Conservation (phyloP, 2,113 vertebrate species). For the Perca schrenkii region DNA sequence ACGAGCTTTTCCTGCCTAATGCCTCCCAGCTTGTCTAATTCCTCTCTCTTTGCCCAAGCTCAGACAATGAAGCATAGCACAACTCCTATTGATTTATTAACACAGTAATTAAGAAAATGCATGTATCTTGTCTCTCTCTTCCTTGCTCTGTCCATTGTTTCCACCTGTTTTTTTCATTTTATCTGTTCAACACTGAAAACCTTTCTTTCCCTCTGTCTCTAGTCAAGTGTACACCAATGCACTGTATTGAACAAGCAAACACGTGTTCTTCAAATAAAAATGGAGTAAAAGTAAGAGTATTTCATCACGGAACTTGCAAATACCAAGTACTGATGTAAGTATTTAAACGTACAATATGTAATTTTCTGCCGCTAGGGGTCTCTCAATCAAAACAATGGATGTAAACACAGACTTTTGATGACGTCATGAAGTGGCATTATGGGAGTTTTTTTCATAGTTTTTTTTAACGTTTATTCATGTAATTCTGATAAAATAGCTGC, state of each 20-base stretch:
- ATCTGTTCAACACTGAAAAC: background rate
- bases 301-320: background rate
- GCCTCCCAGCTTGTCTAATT: background rate
- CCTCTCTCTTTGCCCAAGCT: conserved; percentile 15
- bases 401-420: too few species aligned
- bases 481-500: too few species aligned
- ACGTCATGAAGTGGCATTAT: too few species aligned
- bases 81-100: conserved; percentile 68
- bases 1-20: background rate
- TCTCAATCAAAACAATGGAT: too few species aligned
- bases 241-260: background rate
- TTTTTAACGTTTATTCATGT: too few species aligned
- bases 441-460: too few species aligned
- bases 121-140: conserved; percentile 14
- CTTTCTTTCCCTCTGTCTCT: background rate
- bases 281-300: background rate
- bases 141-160: background rate
- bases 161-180: background rate
- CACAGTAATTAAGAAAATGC: conserved; percentile 68
- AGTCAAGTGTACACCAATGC: background rate
- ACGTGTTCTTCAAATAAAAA: background rate
- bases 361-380: too few species aligned
- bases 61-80: conserved; percentile 62
- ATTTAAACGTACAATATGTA: background rate
- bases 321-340: background rate